Base-by-base conservation (phyloP, 2,888 invertebrate species). In the Rhagonycha fulva region DNA sequence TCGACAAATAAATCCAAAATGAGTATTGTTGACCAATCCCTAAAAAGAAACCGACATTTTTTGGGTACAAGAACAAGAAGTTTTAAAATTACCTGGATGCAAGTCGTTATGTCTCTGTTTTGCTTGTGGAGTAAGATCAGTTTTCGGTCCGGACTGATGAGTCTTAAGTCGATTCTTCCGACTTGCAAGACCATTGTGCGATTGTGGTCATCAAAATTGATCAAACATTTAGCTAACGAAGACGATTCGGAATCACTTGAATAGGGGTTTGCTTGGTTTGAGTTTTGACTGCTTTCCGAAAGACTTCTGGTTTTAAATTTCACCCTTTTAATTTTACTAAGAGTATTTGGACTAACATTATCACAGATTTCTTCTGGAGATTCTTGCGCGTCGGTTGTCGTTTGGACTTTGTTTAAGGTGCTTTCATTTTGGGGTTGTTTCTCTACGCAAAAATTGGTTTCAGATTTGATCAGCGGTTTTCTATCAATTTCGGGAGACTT, bases 111-210 rank as follows among this genome's bases (percentile, higher is more conserved):
- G 84, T 98, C 97, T 83, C 93, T 94, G 84, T 98, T 94, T 66
- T 94, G 94, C 80, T 97, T 94, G 83, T 96, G 95, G 9, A 98
- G 90, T 9, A 98, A 89, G 11, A 96, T 94, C 83, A 95, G 94
- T 84, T 98, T 98, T 75, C 96, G 91, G 85, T 98, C 98, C 0
- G 97, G 96, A 83, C 97, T 97, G 80, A 98, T 97, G 5, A 98
- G 91, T 67, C 96, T 92, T 11, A 98, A 89, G 86, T 98, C 97
- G 24, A 93, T 91, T 67, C 95, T 91, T 7, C 96, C 97, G 9
- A 98, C 95, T 90, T 94, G 94, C 85, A 98, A 94, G 61, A 98
- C 91, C 98, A 98, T 98, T 0, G 97, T 98, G 67, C 97, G 91
- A 88, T 97, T 97, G 83, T 95, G 95, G 80, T 96, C 95, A 63